Evolutionary conservation across 2,888 invertebrate species (phyloP).

Genomic region (Odontothrips loti): DNA sequence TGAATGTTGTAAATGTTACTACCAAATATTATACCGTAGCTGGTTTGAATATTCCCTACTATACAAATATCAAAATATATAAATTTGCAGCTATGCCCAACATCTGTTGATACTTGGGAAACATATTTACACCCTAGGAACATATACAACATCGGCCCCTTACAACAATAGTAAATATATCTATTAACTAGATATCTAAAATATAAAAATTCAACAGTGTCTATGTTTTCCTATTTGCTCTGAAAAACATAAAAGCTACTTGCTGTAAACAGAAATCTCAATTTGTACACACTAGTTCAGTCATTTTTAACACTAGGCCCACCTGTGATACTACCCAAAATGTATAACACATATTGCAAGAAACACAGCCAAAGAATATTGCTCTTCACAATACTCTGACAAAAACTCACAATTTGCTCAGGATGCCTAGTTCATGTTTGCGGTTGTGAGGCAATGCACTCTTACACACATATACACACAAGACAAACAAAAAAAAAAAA

Average conservation of each 20-base stretch:
- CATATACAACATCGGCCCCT: conserved; percentile 4
- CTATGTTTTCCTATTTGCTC: background rate
- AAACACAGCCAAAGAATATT: conserved; percentile 14
- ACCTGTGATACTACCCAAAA: conserved; percentile 8
- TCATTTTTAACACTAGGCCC: conserved; percentile 17
- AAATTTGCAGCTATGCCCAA: background rate
- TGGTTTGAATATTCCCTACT: conserved; percentile 7
- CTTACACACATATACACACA: background rate
- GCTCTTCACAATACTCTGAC: background rate
- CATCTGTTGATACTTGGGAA: background rate
- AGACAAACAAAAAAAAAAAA: background rate
- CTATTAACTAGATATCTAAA: background rate
- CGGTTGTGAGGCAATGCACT: background rate
- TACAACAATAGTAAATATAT: background rate
- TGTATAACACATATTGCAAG: conserved; percentile 11
- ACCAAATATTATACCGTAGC: background rate
- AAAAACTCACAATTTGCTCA: background rate
- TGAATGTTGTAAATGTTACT: background rate
- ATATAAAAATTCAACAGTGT: conserved; percentile 27
- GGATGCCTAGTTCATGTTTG: background rate
- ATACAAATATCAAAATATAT: conserved; percentile 27
- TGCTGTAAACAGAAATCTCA: conserved; percentile 20
- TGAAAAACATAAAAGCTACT: conserved; percentile 14
- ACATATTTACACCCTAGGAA: conserved; percentile 13
- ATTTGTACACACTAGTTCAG: background rate